Evolutionary conservation across 2,113 vertebrate genomes (phyloP).

Genomic region (Carettochelys insculpta): DNA sequence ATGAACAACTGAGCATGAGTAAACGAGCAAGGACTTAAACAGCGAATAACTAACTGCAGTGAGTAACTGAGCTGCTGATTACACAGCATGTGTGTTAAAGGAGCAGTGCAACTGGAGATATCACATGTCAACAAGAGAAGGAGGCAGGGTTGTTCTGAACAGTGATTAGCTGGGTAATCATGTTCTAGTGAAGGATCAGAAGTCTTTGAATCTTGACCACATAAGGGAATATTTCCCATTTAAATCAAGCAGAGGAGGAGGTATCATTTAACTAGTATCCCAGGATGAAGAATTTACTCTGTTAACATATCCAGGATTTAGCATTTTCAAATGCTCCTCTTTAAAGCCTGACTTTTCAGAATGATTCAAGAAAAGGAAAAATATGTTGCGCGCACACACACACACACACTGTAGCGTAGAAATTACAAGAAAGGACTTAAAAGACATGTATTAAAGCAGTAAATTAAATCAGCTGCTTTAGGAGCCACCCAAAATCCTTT

Average conservation of each 20-base stretch:
- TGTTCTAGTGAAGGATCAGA: background rate
- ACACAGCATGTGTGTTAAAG: background rate
- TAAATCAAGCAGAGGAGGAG: background rate
- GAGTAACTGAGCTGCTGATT: background rate
- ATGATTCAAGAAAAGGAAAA: background rate
- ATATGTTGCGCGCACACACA: background rate
- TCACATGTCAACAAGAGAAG: background rate
- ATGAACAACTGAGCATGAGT: background rate
- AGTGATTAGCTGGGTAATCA: background rate
- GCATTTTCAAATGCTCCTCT: background rate
- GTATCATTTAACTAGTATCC: background rate
- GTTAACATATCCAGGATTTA: background rate
- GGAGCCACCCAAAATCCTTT: conserved; percentile 59
- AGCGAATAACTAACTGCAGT: background rate
- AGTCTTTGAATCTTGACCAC: background rate
- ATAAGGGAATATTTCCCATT: background rate
- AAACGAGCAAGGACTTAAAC: background rate
- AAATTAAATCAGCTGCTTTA: conserved; percentile 41
- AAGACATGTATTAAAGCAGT: conserved; percentile 37
- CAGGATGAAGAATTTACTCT: background rate
- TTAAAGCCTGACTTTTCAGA: conserved; percentile 32
- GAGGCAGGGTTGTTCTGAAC: background rate
- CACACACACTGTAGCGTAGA: too few relatives aligned
- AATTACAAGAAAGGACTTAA: background rate
- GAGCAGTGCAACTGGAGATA: background rate